Conservation (phyloP, 2,888 invertebrate species). For the Coleophora flavipennella region DNA sequence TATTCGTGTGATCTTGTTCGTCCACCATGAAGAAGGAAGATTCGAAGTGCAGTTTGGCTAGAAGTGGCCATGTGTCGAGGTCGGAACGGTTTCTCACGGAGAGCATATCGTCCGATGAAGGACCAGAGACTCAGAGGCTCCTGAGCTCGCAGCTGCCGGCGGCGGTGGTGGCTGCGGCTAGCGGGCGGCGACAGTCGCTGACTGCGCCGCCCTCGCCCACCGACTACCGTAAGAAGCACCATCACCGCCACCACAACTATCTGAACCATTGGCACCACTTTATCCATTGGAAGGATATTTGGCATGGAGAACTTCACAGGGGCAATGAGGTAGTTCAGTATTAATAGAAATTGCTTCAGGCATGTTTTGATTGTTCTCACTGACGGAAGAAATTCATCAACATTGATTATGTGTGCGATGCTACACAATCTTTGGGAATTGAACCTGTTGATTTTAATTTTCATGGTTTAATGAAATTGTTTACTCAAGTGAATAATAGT, state of each 20-base stretch:
- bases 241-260: constrained; percentile 53
- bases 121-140: constrained; percentile 57
- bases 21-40: constrained; percentile 49
- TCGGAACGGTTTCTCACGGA: constrained; percentile 48
- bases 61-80: constrained; percentile 37
- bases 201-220: constrained; percentile 67
- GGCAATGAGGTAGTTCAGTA: constrained; percentile 47
- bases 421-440: too few relatives aligned
- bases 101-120: constrained; percentile 61
- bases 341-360: constrained; percentile 1
- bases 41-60: constrained; percentile 37
- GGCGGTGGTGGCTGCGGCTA: constrained; percentile 36
- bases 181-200: constrained; percentile 49
- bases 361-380: too few relatives aligned
- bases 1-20: constrained; percentile 17
- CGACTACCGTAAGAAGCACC: constrained; percentile 60
- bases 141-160: constrained; percentile 41
- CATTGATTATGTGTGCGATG: too few relatives aligned
- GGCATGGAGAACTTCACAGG: constrained; percentile 62
- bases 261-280: constrained; percentile 61
- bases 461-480: too few relatives aligned
- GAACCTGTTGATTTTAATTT: too few relatives aligned
- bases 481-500: too few relatives aligned
- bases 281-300: constrained; percentile 65
- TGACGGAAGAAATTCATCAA: too few relatives aligned